phyloP scores from a whole-genome alignment of 2,888 invertebrate species.

The Lomographa bimaculata region DNA sequence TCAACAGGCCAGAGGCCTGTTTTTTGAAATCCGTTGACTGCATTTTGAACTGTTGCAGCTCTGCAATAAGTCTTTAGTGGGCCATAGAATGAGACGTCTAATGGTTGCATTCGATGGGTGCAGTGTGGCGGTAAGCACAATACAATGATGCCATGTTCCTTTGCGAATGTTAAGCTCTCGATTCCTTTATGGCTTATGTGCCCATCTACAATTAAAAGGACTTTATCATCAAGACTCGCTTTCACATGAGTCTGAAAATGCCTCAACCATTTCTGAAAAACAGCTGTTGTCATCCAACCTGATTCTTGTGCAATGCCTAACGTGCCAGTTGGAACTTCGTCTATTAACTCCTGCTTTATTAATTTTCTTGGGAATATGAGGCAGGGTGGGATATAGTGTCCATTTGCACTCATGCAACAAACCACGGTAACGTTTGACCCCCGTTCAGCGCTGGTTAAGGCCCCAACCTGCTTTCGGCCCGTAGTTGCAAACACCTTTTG shows the following conservation, averaged over 20 bases:
- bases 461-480: too few species aligned
- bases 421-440: too few species aligned
- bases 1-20: conserved; percentile 34
- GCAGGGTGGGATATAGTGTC: too few species aligned
- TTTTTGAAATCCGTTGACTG: conserved; percentile 33
- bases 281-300: too few species aligned
- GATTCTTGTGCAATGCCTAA: too few species aligned
- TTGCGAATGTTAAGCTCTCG: conserved; percentile 36
- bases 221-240: conserved; percentile 26
- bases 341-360: too few species aligned
- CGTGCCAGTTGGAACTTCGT: too few species aligned
- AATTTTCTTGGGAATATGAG: too few species aligned
- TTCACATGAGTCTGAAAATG: conserved; percentile 33
- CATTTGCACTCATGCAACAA: too few species aligned
- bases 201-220: conserved; percentile 43
- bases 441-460: too few species aligned
- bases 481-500: too few species aligned
- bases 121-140: conserved; percentile 27
- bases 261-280: conserved; percentile 34
- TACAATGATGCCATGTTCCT: conserved; percentile 38
- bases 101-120: conserved; percentile 49
- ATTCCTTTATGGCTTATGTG: conserved; percentile 29
- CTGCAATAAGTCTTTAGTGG: conserved; percentile 40
- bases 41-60: conserved; percentile 30
- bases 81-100: conserved; percentile 42